phyloP scores from a whole-genome alignment of 2,797 vertebrate species.

The Acanthornis magna region DNA sequence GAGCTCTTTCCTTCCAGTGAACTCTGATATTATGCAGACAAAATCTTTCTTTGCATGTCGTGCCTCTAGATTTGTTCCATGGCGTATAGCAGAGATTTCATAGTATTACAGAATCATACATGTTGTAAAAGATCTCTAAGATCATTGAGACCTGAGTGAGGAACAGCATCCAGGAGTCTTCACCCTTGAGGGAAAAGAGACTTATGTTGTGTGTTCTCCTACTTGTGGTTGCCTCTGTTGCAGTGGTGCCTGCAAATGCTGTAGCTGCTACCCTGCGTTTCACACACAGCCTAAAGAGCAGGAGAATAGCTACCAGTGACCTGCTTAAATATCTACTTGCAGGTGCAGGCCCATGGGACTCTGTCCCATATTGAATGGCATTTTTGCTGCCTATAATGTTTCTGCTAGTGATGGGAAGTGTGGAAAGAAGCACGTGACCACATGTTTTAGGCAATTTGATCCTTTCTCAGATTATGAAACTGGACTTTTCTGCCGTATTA shows the following conservation, averaged over 20 bases:
- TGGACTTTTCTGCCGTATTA: not conserved
- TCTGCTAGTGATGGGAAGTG: not conserved
- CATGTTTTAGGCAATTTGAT: not conserved
- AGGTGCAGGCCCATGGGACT: not conserved
- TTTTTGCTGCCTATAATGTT: slow-evolving; percentile 13
- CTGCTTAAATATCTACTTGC: not conserved
- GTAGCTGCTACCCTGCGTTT: not conserved
- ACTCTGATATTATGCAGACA: accelerated
- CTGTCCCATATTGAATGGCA: not conserved
- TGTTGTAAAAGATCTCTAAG: not conserved
- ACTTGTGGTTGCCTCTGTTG: not conserved
- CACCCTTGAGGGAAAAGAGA: not conserved
- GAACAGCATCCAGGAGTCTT: not conserved
- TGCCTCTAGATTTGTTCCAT: not conserved
- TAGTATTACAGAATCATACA: not conserved
- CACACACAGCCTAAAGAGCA: not conserved
- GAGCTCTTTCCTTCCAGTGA: not conserved
- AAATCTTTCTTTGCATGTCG: not conserved
- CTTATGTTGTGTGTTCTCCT: not conserved
- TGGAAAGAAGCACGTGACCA: not conserved
- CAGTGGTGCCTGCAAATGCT: not conserved
- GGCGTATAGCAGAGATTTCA: not conserved
- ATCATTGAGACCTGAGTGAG: not conserved
- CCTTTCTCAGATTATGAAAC: not conserved
- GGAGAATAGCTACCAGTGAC: not conserved